Evolutionary conservation across 2,888 invertebrate species (phyloP).

Genomic region (Bombyx huttoni): DNA sequence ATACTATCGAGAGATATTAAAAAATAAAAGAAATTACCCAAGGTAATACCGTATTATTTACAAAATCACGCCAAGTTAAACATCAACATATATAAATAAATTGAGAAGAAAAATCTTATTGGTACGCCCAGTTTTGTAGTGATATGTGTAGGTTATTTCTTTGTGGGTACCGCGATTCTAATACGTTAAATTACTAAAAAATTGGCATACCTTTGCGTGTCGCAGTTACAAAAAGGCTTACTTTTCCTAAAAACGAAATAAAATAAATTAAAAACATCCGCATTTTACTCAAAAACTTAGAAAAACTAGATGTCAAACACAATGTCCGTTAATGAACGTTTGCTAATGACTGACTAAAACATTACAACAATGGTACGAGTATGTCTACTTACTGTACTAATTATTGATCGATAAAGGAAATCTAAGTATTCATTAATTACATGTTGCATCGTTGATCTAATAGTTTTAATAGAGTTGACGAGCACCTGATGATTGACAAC

Average conservation of each 20-base stretch:
- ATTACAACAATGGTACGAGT: constrained; percentile 11
- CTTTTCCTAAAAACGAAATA: background rate
- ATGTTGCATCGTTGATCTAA: constrained; percentile 19
- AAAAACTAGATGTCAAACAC: constrained; percentile 2
- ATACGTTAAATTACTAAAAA: background rate
- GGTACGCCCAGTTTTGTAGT: too few species aligned
- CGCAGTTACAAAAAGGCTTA: background rate
- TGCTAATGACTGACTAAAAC: constrained; percentile 11
- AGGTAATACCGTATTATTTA: too few species aligned
- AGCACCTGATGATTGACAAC: constrained; percentile 12
- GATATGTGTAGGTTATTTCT: too few species aligned
- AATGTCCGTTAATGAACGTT: constrained; percentile 12
- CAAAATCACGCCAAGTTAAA: too few species aligned
- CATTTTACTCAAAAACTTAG: background rate
- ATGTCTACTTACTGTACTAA: constrained; percentile 28
- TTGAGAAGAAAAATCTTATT: too few species aligned
- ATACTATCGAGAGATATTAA: too few species aligned
- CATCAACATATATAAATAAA: too few species aligned
- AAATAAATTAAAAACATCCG: background rate
- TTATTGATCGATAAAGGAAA: constrained; percentile 26
- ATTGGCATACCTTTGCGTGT: background rate
- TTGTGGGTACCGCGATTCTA: too few species aligned
- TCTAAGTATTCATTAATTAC: constrained; percentile 36
- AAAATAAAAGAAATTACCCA: too few species aligned
- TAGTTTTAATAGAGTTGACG: constrained; percentile 27